Conservation (phyloP, 2,888 invertebrate species). For the Yponomeuta sedellus region DNA sequence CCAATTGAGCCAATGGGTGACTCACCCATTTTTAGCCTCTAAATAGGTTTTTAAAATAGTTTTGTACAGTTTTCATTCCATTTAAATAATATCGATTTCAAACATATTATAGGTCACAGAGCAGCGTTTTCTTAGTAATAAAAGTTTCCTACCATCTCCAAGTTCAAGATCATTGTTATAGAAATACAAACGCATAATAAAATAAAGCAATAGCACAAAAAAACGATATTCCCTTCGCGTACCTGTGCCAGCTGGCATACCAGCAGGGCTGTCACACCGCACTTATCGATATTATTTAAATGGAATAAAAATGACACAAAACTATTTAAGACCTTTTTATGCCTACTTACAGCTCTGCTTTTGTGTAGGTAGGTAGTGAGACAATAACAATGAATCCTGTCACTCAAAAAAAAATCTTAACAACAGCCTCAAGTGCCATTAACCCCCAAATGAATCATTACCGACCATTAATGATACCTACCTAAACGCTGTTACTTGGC, state of each 20-base stretch:
- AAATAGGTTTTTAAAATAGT: too few relatives aligned
- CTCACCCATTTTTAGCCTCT: too few relatives aligned
- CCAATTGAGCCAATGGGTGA: too few relatives aligned
- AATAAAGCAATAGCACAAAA: constrained; percentile 1
- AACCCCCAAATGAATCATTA: constrained; percentile 6
- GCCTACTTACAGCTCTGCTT: too few relatives aligned
- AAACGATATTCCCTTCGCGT: not conserved
- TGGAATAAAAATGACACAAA: not conserved
- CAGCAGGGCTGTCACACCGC: constrained; percentile 1
- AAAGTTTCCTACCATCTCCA: not conserved
- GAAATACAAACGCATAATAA: not conserved
- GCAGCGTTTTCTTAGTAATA: not conserved
- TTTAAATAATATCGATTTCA: too few relatives aligned
- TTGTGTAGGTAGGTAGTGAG: not conserved
- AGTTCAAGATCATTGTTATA: not conserved
- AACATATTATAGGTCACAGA: too few relatives aligned
- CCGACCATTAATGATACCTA: constrained; percentile 4
- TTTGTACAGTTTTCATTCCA: too few relatives aligned
- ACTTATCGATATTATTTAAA: constrained; percentile 1
- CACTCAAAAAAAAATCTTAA: not conserved
- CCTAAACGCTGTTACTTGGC: not conserved
- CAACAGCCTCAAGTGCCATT: not conserved
- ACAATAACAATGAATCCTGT: not conserved
- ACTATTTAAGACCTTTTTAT: too few relatives aligned
- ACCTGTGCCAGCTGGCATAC: constrained; percentile 3